phyloP scores from a whole-genome alignment of 2,888 invertebrate genomes.

The Hydriomena furcata region DNA sequence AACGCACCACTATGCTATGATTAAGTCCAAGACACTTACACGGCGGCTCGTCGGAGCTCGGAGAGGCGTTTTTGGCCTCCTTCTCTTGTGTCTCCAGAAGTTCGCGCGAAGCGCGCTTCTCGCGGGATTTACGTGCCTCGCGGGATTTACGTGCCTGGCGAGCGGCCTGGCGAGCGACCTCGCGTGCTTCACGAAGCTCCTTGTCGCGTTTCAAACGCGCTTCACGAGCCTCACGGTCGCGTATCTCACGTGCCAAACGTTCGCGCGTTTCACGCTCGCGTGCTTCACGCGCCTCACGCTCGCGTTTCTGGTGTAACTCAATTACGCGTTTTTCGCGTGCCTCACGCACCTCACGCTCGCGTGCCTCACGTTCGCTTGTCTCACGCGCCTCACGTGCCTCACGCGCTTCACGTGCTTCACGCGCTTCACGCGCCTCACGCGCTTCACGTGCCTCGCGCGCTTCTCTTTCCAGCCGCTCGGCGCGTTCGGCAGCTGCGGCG shows the following conservation, averaged over 20 bases:
- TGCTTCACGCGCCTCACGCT: not conserved
- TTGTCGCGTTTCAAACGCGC: slow-evolving; percentile 41
- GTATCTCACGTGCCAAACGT: not conserved
- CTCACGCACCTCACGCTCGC: slow-evolving; percentile 10
- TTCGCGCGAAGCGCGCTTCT: slow-evolving; percentile 3
- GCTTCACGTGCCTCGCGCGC: slow-evolving; percentile 2
- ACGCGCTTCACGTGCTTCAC: not conserved
- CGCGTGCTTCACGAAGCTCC: slow-evolving; percentile 35
- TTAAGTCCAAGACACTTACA: slow-evolving; percentile 80
- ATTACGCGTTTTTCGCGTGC: slow-evolving; percentile 62
- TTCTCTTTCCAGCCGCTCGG: not conserved
- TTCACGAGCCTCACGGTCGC: slow-evolving; percentile 7
- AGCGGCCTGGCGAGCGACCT: not conserved
- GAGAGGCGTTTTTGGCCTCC: slow-evolving; percentile 73
- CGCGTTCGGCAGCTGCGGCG: not conserved
- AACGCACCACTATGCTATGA: too few species aligned
- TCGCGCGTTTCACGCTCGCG: slow-evolving; percentile 3
- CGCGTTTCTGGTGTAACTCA: slow-evolving; percentile 1
- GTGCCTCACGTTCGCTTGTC: not conserved
- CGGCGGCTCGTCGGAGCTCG: slow-evolving; percentile 88
- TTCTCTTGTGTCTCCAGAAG: slow-evolving; percentile 67
- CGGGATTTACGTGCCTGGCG: not conserved
- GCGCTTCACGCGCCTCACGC: not conserved
- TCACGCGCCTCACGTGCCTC: slow-evolving; percentile 2
- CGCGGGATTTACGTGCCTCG: not conserved